Base-by-base conservation (phyloP, 2,797 vertebrate genomes). In the Propithecus perrieri region DNA sequence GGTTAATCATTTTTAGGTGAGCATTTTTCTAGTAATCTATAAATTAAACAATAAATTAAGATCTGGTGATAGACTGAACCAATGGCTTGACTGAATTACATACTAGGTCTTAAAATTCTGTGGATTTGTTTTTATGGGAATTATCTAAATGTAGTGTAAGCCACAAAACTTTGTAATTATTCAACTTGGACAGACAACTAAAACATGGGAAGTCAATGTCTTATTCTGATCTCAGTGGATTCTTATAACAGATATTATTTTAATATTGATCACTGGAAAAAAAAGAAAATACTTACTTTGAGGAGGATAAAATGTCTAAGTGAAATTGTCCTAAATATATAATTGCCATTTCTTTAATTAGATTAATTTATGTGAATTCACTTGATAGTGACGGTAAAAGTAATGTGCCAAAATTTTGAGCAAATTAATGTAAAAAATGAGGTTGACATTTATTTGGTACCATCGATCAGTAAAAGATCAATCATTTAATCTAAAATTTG, bases 261-360 rank as follows among this genome's bases (percentile, higher is more conserved):
- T 55, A 69, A 69, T 63, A 30, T 72, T 79, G n/a, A 13, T 43
- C 33, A 41, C 55, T 71, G 13, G 53, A 48, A 48, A 65, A 57
- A 57, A 81, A 72, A 22, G 22, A 53, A 65, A 76, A 69, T 6
- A 33, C 1, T 76, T 75, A 2, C 30, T 90, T 57, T 87, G 38
- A 26, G 78, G 35, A 65, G 30, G 13, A 46, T 50, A 26, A 50
- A 35, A 65, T 59, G 46, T 76, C 14, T 63, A 65, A 81, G 38
- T 95, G 35, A 92, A 91, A 94, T 76, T 94, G 80, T 43, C 76
- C 50, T 41, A 80, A 57, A 59, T 85, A 65, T 81, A 20, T 86
- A 33, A 76, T 69, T 92, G 11, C 5, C 41, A 83, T 92, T 83
- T 69, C 4, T 72, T 85, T 30, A 85, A 75, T 71, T 79, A 57